Evolutionary conservation across 2,888 invertebrate species (phyloP).

Genomic region (Athripsodes cinereus): DNA sequence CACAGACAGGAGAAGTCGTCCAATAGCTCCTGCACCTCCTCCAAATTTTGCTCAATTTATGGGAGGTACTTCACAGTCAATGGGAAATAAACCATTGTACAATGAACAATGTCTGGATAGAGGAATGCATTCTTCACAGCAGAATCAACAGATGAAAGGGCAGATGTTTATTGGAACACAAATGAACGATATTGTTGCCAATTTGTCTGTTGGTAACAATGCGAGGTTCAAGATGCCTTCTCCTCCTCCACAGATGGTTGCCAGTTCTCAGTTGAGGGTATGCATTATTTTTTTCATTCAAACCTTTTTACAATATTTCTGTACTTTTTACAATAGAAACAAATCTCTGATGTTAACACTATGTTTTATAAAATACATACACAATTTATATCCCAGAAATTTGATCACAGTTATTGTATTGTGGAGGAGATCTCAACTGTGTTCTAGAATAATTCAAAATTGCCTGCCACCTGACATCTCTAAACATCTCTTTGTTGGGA

Average conservation of each 20-base stretch:
- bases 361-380: no score
- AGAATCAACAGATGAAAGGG: conserved; percentile 30
- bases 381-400: no score
- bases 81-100: conserved; percentile 26
- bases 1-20: conserved; percentile 25
- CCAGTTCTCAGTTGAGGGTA: not conserved
- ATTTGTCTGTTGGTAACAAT: conserved; percentile 24
- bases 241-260: conserved; percentile 35
- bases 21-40: conserved; percentile 37
- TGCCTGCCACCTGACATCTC: no score
- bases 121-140: conserved; percentile 28
- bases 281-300: no score
- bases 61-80: conserved; percentile 31
- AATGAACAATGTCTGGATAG: conserved; percentile 28
- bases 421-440: no score
- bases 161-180: conserved; percentile 39
- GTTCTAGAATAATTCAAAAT: no score
- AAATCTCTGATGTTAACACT: no score
- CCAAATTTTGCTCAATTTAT: conserved; percentile 33
- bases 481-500: no score
- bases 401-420: no score
- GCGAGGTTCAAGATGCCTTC: conserved; percentile 46
- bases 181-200: conserved; percentile 20
- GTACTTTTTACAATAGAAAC: no score
- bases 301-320: no score